Evolutionary conservation across 1,140 invertebrate genomes (phyloP), one percentile per base, ranked within the genome.

Genomic region (Penaeus chinensis): DNA sequence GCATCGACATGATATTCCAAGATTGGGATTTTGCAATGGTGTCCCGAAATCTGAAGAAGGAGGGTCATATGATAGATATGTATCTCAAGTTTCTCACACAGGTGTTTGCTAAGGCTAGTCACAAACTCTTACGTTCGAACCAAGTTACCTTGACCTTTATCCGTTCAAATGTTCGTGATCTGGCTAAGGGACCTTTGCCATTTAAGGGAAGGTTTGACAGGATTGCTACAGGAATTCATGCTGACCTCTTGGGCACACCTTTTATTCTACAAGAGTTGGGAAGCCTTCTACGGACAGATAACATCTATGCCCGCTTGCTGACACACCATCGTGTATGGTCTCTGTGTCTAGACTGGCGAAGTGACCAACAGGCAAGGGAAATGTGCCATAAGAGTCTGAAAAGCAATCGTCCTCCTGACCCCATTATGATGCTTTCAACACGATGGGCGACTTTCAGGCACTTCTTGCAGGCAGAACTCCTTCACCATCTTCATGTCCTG

Each of bases 261-360:
- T 84, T 69, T 60, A 27, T 88, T 42, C 32, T 88, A 76, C 82
- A 84, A 61, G 81, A 88, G 27, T 80, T 80, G 18, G 87, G 87
- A 61, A 27, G 42, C 3, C 32, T 84, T 24, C 63, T 88, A 77
- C 24, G 65, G 27, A 66, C 37, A 24, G 87, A 79, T 61, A 88
- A 88, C 87, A 78, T 71, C 22, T 88, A 84, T 69, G 71, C 87
- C 22, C 63, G 87, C 27, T 77, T 88, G 5, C 61, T 88, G 24
- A 88, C 87, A 13, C 87, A 88, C 65, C 87, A 88, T 60, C 81
- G 87, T 0, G 87, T 88, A 5, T 88, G 87, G 87, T 88, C 87
- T 20, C 76, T 88, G 24, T 88, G 87, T 20, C 61, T 88, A 16
- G 82, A 88, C 82, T 84, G 82, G 87, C 87, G 65, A 16, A 54